Evolutionary conservation across 2,888 invertebrate genomes (phyloP), one percentile per base, ranked within the genome.

Genomic region (Podabrus alpinus): DNA sequence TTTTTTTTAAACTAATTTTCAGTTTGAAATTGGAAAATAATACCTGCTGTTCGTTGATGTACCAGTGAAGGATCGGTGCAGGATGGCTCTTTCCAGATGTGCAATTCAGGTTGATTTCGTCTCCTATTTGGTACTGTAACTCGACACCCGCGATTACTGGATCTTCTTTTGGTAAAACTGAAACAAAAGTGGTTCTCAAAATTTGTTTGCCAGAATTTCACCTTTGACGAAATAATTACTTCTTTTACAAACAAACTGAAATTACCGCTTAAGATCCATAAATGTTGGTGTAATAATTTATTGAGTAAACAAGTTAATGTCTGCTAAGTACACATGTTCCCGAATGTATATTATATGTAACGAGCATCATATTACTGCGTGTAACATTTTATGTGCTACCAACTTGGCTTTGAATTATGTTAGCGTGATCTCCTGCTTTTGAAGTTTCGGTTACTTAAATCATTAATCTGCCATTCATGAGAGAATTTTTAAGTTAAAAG

Each of bases 51-150:
- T 94, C 94, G 84, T 94, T 94, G 84, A 94, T 93, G 87, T 92
- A 93, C 94, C 94, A 94, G 84, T 92, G 92, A 21, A 94, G 89
- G 78, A 91, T 89, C 17, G 94, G 93, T 16, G 93, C 93, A 25
- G 94, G 94, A 86, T 92, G 92, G 76, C 94, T 94, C 84, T 92
- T 91, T 62, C 93, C 93, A 61, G 94, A 94, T 59, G 94, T 93
- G 87, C 94, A 94, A 86, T 94, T 94, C 79, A 94, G 88, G 85
- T 92, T 92, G 82, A 94, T 89, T 78, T 90, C 91, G 85, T 94
- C 94, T 59, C 94, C 94, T 85, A 92, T 91, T 87, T 93, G 92
- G 84, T 94, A 94, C 83, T 92, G 92, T 85, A 90, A 89, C 84
- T 92, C 92, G 79, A 93, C 92, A 60, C 94, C 94, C 68, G 91